phyloP scores from a whole-genome alignment of 2,113 vertebrate genomes.

The Neodon shergylaensis region DNA sequence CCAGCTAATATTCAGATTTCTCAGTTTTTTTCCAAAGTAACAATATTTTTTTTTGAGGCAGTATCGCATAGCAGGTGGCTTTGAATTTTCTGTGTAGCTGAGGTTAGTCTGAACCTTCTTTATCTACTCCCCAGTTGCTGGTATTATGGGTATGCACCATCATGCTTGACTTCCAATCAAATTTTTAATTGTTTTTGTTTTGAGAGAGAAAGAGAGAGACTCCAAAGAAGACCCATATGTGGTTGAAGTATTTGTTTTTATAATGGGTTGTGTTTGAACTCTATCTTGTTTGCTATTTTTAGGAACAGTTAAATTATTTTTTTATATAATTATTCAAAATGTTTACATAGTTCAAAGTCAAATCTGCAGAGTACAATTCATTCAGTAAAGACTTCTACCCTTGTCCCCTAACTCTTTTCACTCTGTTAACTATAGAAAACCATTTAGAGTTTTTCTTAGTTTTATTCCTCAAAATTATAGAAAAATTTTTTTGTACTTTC shows the following conservation, averaged over 20 bases:
- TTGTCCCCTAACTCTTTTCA: not conserved
- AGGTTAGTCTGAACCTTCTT: not conserved
- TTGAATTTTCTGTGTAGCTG: not conserved
- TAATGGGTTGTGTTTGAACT: not conserved
- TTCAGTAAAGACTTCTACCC: not conserved
- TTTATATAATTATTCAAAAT: constrained; percentile 33
- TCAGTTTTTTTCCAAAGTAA: not conserved
- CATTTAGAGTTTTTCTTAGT: constrained; percentile 1
- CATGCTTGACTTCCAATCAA: not conserved
- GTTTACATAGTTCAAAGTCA: not conserved
- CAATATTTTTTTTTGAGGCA: not conserved
- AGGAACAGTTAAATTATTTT: not conserved
- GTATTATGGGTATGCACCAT: not conserved
- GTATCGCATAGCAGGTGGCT: not conserved
- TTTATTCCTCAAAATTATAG: constrained; percentile 38
- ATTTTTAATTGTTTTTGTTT: not conserved
- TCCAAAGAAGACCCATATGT: not conserved
- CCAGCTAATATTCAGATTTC: constrained; percentile 14
- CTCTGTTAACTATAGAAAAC: not conserved
- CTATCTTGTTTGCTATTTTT: constrained; percentile 43
- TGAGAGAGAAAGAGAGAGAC: not conserved
- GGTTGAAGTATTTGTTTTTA: constrained; percentile 30
- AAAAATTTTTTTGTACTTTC: not conserved
- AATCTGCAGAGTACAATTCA: not conserved
- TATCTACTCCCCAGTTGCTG: not conserved